Evolutionary conservation across 1,140 invertebrate genomes (phyloP).

Genomic region (Anastrepha obliqua): DNA sequence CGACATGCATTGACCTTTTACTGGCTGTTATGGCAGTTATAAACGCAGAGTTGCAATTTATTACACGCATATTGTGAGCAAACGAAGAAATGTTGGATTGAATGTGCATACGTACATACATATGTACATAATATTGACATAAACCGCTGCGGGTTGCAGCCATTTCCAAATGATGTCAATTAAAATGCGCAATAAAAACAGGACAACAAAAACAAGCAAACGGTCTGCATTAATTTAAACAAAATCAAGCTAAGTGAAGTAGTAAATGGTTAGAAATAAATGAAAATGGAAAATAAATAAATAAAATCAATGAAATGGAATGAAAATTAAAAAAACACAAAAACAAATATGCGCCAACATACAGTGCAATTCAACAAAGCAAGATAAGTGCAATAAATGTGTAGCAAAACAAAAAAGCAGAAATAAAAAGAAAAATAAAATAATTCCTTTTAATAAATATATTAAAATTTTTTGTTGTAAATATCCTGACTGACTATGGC

Average conservation of each 20-base stretch:
- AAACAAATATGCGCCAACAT: background rate
- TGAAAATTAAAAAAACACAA: background rate
- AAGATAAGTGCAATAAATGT: background rate
- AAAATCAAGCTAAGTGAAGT: constrained; percentile 26
- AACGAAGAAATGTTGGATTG: background rate
- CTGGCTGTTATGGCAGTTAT: background rate
- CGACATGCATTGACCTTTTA: constrained; percentile 49
- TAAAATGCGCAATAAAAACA: constrained; percentile 42
- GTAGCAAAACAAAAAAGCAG: background rate
- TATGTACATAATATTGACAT: background rate
- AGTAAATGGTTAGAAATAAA: background rate
- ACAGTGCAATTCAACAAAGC: background rate
- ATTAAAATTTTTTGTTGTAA: background rate
- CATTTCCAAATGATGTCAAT: constrained; percentile 49
- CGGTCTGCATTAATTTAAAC: constrained; percentile 1
- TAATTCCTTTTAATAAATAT: background rate
- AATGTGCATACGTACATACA: background rate
- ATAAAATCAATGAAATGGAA: background rate
- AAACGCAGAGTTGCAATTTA: constrained; percentile 45
- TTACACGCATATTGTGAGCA: constrained; percentile 37
- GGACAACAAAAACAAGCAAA: background rate
- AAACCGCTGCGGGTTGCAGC: constrained; percentile 17
- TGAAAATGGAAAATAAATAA: background rate
- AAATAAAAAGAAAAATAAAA: background rate
- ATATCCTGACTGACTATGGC: background rate